Percentiles rank a stretch among this genome's conserved stretches.
Conservation (phyloP, 2,113 vertebrate genomes). For the Murina feae region DNA sequence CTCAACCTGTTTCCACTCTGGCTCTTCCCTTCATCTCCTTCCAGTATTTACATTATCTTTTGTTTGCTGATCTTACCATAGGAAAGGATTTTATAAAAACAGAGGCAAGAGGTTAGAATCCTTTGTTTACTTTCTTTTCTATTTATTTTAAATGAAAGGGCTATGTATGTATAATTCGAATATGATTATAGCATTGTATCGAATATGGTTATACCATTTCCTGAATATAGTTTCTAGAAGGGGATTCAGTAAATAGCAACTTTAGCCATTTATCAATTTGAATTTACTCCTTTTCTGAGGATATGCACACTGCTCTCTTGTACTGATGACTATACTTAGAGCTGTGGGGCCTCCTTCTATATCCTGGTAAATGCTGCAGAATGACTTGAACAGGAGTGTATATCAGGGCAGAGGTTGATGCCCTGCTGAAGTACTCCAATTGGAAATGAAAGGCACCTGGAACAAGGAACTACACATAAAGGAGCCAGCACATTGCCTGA, state of each 20-base stretch:
- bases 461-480: neutral
- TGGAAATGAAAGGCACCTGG: neutral
- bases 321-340: fast-evolving
- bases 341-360: neutral
- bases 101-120: neutral
- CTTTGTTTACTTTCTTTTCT: constrained; percentile 10
- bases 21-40: neutral
- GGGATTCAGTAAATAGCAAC: neutral
- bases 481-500: neutral
- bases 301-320: neutral
- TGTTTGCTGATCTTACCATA: constrained; percentile 10
- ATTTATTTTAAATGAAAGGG: neutral
- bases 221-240: neutral
- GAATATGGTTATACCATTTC: neutral
- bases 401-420: neutral
- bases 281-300: neutral
- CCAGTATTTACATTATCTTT: neutral
- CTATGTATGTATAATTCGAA: neutral
- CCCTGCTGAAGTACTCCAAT: neutral
- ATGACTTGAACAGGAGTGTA: neutral
- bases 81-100: neutral
- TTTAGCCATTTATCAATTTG: neutral
- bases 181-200: neutral
- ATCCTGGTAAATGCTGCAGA: neutral
- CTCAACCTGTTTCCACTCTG: neutral